These are phyloP conservation scores for Agonopterix heracliana DNA, from an alignment of 2,888 invertebrate species.

Conservation along the genomic window DNA sequence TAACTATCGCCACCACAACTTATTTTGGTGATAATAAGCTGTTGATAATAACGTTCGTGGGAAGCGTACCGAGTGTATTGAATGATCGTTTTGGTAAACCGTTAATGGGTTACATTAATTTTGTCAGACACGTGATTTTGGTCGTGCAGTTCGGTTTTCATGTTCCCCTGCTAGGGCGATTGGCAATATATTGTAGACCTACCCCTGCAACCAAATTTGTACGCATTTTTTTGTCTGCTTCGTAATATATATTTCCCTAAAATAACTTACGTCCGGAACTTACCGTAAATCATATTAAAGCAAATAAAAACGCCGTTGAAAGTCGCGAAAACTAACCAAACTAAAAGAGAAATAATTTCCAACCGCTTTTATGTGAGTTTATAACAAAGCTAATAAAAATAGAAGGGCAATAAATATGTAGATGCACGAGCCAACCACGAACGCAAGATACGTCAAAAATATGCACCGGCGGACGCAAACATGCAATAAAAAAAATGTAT, in stretches of 20 bases:
- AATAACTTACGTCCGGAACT: background rate
- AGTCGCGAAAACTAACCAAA: too few relatives aligned
- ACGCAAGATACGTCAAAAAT: conserved; percentile 56
- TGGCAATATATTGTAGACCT: conserved; percentile 2
- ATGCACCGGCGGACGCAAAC: conserved; percentile 57
- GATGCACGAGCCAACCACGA: conserved; percentile 34
- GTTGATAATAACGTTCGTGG: conserved; percentile 50
- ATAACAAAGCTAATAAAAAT: conserved; percentile 27
- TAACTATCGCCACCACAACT: conserved; percentile 22
- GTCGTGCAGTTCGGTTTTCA: background rate
- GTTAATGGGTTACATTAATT: conserved; percentile 54
- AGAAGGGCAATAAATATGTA: conserved; percentile 52
- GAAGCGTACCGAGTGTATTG: conserved; percentile 54
- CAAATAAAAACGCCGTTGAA: background rate
- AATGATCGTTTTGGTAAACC: conserved; percentile 44
- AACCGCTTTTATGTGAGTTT: conserved; percentile 19
- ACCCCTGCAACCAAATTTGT: too few relatives aligned
- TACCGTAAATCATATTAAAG: background rate
- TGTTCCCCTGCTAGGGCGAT: background rate
- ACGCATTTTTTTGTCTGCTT: too few relatives aligned
- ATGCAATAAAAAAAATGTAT: conserved; percentile 56
- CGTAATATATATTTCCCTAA: background rate
- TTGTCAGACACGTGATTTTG: conserved; percentile 37
- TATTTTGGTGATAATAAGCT: conserved; percentile 31
- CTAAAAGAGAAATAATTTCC: too few relatives aligned